Base-by-base conservation (phyloP, 2,113 vertebrate genomes). In the Tragelaphus imberbis region DNA sequence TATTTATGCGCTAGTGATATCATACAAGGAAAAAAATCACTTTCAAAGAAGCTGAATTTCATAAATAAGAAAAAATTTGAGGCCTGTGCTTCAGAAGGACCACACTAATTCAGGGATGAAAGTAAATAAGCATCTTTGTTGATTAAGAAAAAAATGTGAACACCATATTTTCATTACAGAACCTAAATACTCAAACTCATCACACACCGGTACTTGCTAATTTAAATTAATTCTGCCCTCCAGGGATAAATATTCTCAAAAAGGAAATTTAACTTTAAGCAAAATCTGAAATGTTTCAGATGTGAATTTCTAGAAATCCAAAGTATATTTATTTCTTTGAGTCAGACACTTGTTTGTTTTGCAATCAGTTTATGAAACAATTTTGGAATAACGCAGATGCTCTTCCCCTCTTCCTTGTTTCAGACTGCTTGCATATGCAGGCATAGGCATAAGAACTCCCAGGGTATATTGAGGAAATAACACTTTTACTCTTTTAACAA, bases 101-200 rank as follows among this genome's bases (percentile, higher is more conserved):
- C 68, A 94, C 79, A 59, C 65, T 84, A 95, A 96, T 68, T 79
- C 87, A 84, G 86, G 27, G 15, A 84, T 79, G 84, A 95, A 84
- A 91, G 68, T 97, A 92, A 96, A 95, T 90, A 93, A 96, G 56
- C 56, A 84, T 97, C 71, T 97, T 92, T 93, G 92, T 96, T 92
- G 86, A 85, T 84, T 61, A 91, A 88, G 88, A 75, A 94, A 96
- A 91, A 94, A 94, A 97, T 81, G 82, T 59, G 61, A 97, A 89
- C 58, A 97, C 17, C n/a, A 49, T 55, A 94, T 97, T 97, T 90
- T 94, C 82, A 92, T 85, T 96, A n/a, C 77, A 92, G 84, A 97
- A 96, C 63, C n/a, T 88, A 97, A 94, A 88, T 75, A 71, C 53
- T 93, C 33, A 96, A 96, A 79, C 33, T 68, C 77, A 97, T 88